Base-by-base conservation (phyloP, 1,140 invertebrate genomes). In the Lordiphosa stackelbergi region DNA sequence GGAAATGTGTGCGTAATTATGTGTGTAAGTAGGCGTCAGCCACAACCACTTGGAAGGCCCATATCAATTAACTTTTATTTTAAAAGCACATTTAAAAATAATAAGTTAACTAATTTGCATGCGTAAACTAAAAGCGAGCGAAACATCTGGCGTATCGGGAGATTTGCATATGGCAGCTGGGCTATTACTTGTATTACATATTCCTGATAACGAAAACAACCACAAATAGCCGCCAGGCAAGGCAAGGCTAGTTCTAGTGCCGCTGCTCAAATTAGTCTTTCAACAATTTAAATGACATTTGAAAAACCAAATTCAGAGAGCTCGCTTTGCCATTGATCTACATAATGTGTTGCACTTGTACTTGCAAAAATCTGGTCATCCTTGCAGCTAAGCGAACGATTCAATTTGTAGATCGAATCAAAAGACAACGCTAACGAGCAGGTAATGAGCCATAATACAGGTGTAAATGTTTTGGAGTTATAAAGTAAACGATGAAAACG, bases 261-360 rank as follows among this genome's bases (percentile, higher is more conserved):
- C 5, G 47, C 63, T 60, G 37, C 52, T 48, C 56, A 83, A 78
- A 81, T 78, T 78, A 75, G 71, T 69, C 52, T 53, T 65, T 59
- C 38, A 35, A 43, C 61, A 35, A 60, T 56, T 77, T 68, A 64
- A 81, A 73, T 78, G 73, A 56, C 65, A 78, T 69, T 79, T 60
- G 61, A 66, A 65, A 72, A 81, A 72, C 75, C 75, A 81, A 81
- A 83, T 83, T 78, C 68, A 77, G 73, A 47, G 49, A 53, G 46
- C 43, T 51, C 66, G 49, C 52, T 83, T 81, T 81, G 77, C 78
- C 77, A 81, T 81, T 81, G 77, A 81, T 81, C 77, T 81, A 81
- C 77, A 81, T 81, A 49, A 43, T 49, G 19, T 37, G 42, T 53
- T 75, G 73, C 66, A 75, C 72, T 75, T 77, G 73, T 62, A 74